Percentiles rank a stretch among this genome's conserved stretches.
These are phyloP conservation scores for Cremastinae sp. DNA, from an alignment of 2,888 invertebrate genomes.

Conservation along the genomic window DNA sequence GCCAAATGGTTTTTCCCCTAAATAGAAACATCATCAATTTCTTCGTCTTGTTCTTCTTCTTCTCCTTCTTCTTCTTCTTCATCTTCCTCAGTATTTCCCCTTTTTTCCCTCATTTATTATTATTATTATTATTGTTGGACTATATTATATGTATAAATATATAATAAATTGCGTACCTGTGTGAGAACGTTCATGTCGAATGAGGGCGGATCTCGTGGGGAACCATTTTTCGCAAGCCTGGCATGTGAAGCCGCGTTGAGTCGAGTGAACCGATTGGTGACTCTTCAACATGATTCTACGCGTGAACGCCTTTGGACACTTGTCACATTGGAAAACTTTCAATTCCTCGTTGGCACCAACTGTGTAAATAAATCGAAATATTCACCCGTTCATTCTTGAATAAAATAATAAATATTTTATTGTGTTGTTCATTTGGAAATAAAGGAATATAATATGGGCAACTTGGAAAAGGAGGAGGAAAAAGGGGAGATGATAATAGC, in stretches of 20 bases:
- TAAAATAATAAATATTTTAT: neutral
- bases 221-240: conserved; percentile 85
- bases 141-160: neutral
- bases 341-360: conserved; percentile 77
- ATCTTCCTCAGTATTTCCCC: neutral
- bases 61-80: neutral
- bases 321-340: conserved; percentile 84
- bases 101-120: conserved; percentile 9
- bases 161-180: conserved; percentile 81
- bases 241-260: conserved; percentile 83
- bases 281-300: conserved; percentile 84
- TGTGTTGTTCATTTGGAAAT: too few species aligned
- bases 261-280: conserved; percentile 84
- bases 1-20: conserved; percentile 79
- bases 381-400: neutral
- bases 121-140: neutral
- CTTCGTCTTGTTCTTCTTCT: neutral
- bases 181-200: conserved; percentile 87
- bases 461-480: too few species aligned
- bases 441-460: too few species aligned
- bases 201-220: conserved; percentile 85
- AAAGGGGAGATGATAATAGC: too few species aligned
- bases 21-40: conserved; percentile 15
- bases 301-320: conserved; percentile 85
- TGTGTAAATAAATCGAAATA: conserved; percentile 51